Conservation (phyloP, 1,140 invertebrate species). For the Medauroidea extradentata region DNA sequence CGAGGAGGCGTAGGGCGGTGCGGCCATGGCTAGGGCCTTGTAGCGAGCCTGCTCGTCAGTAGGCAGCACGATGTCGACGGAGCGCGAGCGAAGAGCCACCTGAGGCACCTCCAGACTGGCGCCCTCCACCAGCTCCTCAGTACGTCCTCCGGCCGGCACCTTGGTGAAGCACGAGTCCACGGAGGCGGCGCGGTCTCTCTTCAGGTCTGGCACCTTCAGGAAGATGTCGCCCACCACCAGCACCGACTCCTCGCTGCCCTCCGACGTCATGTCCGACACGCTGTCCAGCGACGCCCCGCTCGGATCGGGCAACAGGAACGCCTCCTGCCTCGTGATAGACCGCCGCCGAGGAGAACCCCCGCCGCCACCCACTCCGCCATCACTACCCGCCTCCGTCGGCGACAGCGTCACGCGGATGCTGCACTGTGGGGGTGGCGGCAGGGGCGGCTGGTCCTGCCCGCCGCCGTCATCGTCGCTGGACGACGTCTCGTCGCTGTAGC, state of each 20-base stretch:
- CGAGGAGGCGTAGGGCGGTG: neutral
- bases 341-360: constrained; percentile 36
- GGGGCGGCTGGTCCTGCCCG: constrained; percentile 43
- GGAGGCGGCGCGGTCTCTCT: constrained; percentile 74
- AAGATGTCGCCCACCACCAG: constrained; percentile 67
- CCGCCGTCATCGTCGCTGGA: constrained; percentile 41
- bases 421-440: constrained; percentile 30
- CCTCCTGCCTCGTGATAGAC: constrained; percentile 5
- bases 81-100: constrained; percentile 73
- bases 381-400: constrained; percentile 45
- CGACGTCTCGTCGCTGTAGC: constrained; percentile 44
- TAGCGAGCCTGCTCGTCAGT: constrained; percentile 80
- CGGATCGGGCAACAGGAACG: neutral
- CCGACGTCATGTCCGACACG: constrained; percentile 52
- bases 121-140: constrained; percentile 58
- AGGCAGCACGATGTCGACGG: constrained; percentile 85
- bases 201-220: constrained; percentile 73
- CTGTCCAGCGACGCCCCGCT: constrained; percentile 63
- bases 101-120: constrained; percentile 54
- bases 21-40: constrained; percentile 55
- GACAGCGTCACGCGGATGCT: constrained; percentile 67
- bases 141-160: constrained; percentile 59
- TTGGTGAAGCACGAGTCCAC: constrained; percentile 78
- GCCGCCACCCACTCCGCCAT: constrained; percentile 42
- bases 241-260: constrained; percentile 32